Conservation (phyloP, 1,140 invertebrate genomes). For the Muscidifurax raptorellus region DNA sequence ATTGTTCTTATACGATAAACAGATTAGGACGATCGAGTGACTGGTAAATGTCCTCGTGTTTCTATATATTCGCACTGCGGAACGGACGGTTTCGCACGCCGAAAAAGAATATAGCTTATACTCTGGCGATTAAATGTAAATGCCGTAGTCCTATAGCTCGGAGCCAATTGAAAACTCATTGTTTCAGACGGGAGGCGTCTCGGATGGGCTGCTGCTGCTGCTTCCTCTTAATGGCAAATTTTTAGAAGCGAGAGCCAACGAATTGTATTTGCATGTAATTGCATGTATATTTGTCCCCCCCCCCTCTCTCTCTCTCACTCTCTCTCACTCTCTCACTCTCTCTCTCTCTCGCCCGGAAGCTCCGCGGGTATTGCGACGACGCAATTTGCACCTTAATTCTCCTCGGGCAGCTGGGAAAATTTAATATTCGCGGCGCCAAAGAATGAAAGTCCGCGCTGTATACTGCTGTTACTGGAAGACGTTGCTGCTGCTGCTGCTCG, state of each 20-base stretch:
- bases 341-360: background rate
- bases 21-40: background rate
- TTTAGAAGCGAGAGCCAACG: slow-evolving; percentile 19
- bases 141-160: background rate
- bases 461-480: background rate
- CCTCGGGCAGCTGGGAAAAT: slow-evolving; percentile 47
- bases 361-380: background rate
- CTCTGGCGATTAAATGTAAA: slow-evolving; percentile 34
- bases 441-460: slow-evolving; percentile 39
- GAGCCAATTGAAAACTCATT: slow-evolving; percentile 50
- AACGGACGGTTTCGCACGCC: too few relatives aligned
- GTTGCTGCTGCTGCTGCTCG: background rate
- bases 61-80: too few relatives aligned
- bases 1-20: background rate
- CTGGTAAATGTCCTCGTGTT: background rate
- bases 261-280: slow-evolving; percentile 54
- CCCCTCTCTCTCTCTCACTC: background rate
- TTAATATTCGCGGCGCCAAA: slow-evolving; percentile 49
- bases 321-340: background rate
- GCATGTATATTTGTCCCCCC: slow-evolving; percentile 43
- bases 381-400: slow-evolving; percentile 53
- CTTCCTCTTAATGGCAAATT: slow-evolving; percentile 33
- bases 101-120: too few relatives aligned
- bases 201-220: too few relatives aligned
- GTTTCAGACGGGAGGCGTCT: background rate